Evolutionary conservation across 2,113 vertebrate genomes (phyloP).

Genomic region (Rhea pennata): DNA sequence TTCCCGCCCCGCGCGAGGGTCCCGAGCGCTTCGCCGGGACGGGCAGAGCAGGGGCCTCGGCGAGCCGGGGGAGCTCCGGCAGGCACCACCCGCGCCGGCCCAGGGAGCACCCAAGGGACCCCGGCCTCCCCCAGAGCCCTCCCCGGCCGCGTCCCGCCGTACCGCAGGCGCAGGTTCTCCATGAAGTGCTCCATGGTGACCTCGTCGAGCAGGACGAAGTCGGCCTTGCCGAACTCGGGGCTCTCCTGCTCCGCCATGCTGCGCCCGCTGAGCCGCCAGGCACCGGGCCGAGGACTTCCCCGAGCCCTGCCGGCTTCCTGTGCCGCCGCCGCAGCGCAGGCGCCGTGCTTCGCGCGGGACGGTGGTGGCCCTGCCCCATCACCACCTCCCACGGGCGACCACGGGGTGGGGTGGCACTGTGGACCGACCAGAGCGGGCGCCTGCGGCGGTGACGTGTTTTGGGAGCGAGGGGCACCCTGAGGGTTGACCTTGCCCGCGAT

Average conservation of each 20-base stretch:
- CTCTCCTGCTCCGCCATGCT: constrained; percentile 90
- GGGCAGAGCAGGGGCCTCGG: too few species aligned
- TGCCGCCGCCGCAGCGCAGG: background rate
- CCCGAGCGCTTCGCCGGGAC: too few species aligned
- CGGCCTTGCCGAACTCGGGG: constrained; percentile 88
- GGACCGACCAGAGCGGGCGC: background rate
- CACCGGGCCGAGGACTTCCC: background rate
- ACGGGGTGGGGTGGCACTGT: background rate
- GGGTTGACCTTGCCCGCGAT: too few species aligned
- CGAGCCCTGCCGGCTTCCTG: background rate
- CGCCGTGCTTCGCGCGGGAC: background rate
- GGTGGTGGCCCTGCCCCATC: background rate
- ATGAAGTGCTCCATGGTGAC: constrained; percentile 93
- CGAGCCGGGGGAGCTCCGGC: too few species aligned
- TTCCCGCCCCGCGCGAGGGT: background rate
- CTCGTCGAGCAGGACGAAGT: constrained; percentile 92
- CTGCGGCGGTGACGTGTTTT: too few species aligned
- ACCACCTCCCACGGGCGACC: background rate
- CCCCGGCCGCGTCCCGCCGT: background rate
- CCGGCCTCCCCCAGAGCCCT: too few species aligned
- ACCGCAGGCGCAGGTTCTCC: constrained; percentile 91
- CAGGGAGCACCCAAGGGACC: too few species aligned
- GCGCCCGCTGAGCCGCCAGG: too few species aligned
- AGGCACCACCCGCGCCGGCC: too few species aligned
- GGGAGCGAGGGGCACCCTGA: background rate